These are phyloP conservation scores for Aspidiotus rigidus DNA, from an alignment of 2,888 invertebrate species.

Conservation along the genomic window DNA sequence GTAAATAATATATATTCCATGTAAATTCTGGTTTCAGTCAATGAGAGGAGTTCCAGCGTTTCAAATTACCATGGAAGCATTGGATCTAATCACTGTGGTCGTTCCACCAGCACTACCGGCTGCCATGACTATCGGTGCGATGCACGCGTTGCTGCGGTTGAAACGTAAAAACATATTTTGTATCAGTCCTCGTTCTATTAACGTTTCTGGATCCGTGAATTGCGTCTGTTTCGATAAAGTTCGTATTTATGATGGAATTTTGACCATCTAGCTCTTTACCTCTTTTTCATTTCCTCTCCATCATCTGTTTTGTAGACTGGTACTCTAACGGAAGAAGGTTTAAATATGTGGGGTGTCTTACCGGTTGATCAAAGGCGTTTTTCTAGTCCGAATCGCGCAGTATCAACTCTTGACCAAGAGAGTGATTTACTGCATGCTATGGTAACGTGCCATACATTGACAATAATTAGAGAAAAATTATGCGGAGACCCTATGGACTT, in stretches of 20 bases:
- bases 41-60: conserved; percentile 51
- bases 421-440: conserved; percentile 58
- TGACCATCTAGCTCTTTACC: neutral
- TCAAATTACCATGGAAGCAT: conserved; percentile 64
- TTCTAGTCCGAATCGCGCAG: conserved; percentile 47
- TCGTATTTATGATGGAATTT: conserved; percentile 35
- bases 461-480: conserved; percentile 74
- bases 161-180: conserved; percentile 73
- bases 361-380: conserved; percentile 49
- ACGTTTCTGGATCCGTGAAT: conserved; percentile 81
- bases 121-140: conserved; percentile 89
- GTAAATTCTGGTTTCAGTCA: conserved; percentile 45
- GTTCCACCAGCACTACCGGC: conserved; percentile 93
- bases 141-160: conserved; percentile 79
- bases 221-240: conserved; percentile 89
- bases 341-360: conserved; percentile 89
- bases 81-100: conserved; percentile 90
- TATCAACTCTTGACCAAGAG: conserved; percentile 47
- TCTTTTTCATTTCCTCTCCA: neutral
- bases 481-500: conserved; percentile 92
- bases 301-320: conserved; percentile 65
- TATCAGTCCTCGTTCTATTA: conserved; percentile 85
- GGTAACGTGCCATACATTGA: conserved; percentile 88
- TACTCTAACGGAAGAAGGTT: conserved; percentile 88
- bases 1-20: too few relatives aligned